Evolutionary conservation across 92 coral and sea anemone genomes (phyloP).

Genomic region (Palythoa grandiflora): DNA sequence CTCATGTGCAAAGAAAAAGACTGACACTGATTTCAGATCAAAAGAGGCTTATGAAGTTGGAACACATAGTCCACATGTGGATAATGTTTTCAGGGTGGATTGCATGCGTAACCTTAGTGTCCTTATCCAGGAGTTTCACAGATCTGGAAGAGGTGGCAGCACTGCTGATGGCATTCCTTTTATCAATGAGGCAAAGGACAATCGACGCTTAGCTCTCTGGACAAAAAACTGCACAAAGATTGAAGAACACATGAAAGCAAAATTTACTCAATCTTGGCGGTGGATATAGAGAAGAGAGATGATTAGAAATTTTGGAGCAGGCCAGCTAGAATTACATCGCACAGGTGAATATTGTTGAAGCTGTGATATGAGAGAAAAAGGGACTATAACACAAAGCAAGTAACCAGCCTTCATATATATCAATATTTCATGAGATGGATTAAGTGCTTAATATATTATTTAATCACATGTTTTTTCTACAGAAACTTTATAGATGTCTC

Average conservation of each 20-base stretch:
- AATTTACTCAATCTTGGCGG: slow-evolving; percentile 51
- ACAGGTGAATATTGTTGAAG: no score
- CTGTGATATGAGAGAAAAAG: no score
- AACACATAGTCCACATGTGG: slow-evolving; percentile 57
- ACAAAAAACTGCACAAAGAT: slow-evolving; percentile 13
- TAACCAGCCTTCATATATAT: no score
- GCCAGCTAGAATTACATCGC: no score
- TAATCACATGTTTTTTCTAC: not conserved
- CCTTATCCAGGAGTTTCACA: slow-evolving; percentile 59
- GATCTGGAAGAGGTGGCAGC: slow-evolving; percentile 39
- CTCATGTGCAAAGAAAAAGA: slow-evolving; percentile 20
- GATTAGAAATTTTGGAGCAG: no score
- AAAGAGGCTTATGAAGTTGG: slow-evolving; percentile 61
- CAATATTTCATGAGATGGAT: not conserved
- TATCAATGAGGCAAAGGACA: slow-evolving; percentile 32
- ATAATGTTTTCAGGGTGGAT: slow-evolving; percentile 43
- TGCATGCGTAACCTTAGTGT: slow-evolving; percentile 47
- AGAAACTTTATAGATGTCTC: slow-evolving; percentile 13
- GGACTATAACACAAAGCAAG: no score
- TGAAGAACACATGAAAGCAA: slow-evolving; percentile 26
- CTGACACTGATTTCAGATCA: slow-evolving; percentile 49
- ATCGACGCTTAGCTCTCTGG: slow-evolving; percentile 54
- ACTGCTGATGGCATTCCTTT: slow-evolving; percentile 13
- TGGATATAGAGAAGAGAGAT: slow-evolving; percentile 50
- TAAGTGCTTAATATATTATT: not conserved